Base-by-base conservation (phyloP, 2,888 invertebrate species). In the Platerodrilus igneus region DNA sequence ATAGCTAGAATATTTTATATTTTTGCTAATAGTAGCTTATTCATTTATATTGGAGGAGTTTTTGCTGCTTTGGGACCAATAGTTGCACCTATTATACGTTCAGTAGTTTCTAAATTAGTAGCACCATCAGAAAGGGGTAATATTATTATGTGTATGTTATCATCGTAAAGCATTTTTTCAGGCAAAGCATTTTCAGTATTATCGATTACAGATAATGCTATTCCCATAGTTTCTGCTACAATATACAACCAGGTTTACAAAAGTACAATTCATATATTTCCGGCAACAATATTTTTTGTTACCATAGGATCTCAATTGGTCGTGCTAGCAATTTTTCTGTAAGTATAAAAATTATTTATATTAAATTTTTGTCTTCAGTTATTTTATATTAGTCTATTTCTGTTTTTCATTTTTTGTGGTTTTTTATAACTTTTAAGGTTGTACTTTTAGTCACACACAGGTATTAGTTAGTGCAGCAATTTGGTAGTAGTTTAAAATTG, bases 21-120 rank as follows among this genome's bases (percentile, higher is more conserved):
- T 1, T 70, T 75, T 28, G 83, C 85, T 0, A 53, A 67, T 0
- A 59, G 58, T 0, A 72, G 73, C 1, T 66, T n/a, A n/a, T n/a
- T n/a, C n/a, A n/a, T n/a, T n/a, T n/a, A n/a, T n/a, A 37, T 42
- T 74, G 87, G 88, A 1, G 86, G 83, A n/a, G 72, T 74, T 0
- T 75, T 82, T 2, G 83, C 84, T 5, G 79, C 83, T n/a, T 68
- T 86, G 14, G 88, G 88, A 0, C 87, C 88, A 0, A 76, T 83
- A 29, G 83, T 86, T 0, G 85, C 83, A 0, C 86, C 88, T 0
- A 79, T 86, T 38, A 74, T 89, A 40, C 73, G 89, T n/a, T 83
- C 88, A 1, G 82, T 88, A 75, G 79, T 83, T 1, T 88, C 88
- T 0, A 89, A 89, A 68, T 73, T 86, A 14, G 77, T 88, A 16